phyloP scores from a whole-genome alignment of 2,113 vertebrate genomes.

The Neomonachus schauinslandi region DNA sequence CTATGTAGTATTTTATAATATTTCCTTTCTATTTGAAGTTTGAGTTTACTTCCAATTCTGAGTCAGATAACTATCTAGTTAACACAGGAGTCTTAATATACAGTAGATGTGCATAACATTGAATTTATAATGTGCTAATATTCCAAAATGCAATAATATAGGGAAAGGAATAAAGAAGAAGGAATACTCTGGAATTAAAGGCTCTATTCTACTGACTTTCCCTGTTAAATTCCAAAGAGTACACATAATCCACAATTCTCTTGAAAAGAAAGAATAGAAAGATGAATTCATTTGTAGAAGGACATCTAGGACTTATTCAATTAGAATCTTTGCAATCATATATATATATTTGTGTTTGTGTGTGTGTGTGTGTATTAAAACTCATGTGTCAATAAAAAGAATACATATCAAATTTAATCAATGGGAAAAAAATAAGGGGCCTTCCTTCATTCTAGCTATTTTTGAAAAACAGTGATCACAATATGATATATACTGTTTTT shows the following conservation, averaged over 20 bases:
- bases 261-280: background rate
- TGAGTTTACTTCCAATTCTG: background rate
- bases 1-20: background rate
- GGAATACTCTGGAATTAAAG: slow-evolving; percentile 23
- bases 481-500: background rate
- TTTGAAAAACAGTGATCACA: background rate
- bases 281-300: slow-evolving; percentile 17
- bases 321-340: background rate
- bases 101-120: background rate
- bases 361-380: background rate
- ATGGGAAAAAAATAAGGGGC: background rate
- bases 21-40: slow-evolving; percentile 9
- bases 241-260: background rate
- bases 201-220: background rate
- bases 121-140: background rate
- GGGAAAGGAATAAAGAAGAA: background rate
- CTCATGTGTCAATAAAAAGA: background rate
- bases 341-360: background rate
- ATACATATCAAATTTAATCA: background rate
- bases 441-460: background rate
- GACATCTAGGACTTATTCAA: background rate
- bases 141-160: background rate
- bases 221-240: background rate
- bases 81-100: background rate
- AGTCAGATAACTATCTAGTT: background rate